Conservation (phyloP, 2,888 invertebrate genomes). For the Sycophila texana region DNA sequence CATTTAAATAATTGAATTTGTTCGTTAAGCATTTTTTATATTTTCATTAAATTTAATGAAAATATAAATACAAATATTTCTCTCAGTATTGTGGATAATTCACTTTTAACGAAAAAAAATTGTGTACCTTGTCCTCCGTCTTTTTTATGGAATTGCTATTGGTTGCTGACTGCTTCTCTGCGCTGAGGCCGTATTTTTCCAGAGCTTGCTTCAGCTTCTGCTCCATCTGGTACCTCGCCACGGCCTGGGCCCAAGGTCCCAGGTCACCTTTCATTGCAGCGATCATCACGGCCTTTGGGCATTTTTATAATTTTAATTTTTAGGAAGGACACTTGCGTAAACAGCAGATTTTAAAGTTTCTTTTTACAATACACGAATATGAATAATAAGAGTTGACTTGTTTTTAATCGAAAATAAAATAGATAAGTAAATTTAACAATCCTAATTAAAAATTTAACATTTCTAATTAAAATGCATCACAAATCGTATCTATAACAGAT, state of each 20-base stretch:
- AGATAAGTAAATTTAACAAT: background rate
- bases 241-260: constrained; percentile 70
- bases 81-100: too few species aligned
- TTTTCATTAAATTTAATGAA: too few species aligned
- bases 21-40: too few species aligned
- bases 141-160: constrained; percentile 30
- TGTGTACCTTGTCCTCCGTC: constrained; percentile 12
- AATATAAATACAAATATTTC: too few species aligned
- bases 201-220: constrained; percentile 65
- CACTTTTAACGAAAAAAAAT: background rate
- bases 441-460: background rate
- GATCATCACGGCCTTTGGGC: constrained; percentile 62
- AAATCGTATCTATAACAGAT: too few species aligned
- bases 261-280: constrained; percentile 72
- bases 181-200: constrained; percentile 61
- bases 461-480: too few species aligned
- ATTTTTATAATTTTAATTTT: too few species aligned
- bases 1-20: background rate
- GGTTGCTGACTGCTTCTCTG: constrained; percentile 52
- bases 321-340: constrained; percentile 1
- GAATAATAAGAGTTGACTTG: too few species aligned
- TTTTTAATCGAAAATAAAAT: background rate
- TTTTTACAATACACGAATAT: too few species aligned
- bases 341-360: background rate
- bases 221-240: constrained; percentile 69